A percentile compares a stretch with the other conserved stretches of the same genome.
Conservation (phyloP, 2,797 vertebrate genomes). For the Heterohyrax brucei region DNA sequence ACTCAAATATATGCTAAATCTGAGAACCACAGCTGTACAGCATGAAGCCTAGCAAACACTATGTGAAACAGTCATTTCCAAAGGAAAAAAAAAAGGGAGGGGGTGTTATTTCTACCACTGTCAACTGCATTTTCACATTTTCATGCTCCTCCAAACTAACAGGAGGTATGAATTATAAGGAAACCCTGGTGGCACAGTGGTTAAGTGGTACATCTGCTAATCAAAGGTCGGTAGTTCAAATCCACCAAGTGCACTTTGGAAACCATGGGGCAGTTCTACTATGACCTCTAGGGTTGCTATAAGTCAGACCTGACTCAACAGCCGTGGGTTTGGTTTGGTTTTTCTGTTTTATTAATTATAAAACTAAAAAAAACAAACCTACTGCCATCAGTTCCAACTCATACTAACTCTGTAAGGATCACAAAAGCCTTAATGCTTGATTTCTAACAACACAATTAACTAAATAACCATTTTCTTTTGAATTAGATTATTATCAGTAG, state of each 20-base stretch:
- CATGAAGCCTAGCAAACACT: neutral
- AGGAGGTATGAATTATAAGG: neutral
- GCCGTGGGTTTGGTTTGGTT: too few species aligned
- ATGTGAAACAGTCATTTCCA: neutral
- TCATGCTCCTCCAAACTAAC: constrained; percentile 1
- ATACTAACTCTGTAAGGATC: neutral
- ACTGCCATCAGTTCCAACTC: too few species aligned
- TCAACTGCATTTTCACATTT: constrained; percentile 35
- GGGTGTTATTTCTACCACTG: neutral
- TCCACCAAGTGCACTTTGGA: too few species aligned
- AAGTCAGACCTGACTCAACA: too few species aligned
- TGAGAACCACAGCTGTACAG: neutral
- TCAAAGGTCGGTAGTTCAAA: too few species aligned
- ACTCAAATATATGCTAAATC: neutral
- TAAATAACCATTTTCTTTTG: neutral
- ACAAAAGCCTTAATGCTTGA: constrained; percentile 36
- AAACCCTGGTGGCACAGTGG: neutral
- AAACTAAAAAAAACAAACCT: too few species aligned
- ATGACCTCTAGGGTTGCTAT: too few species aligned
- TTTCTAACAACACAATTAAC: constrained; percentile 1
- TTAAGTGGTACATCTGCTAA: too few species aligned
- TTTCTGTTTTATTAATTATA: too few species aligned
- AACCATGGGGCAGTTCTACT: too few species aligned
- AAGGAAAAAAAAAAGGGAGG: neutral
- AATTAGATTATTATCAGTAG: neutral